phyloP scores from a whole-genome alignment of 2,113 vertebrate genomes.

The Electrona antarctica region DNA sequence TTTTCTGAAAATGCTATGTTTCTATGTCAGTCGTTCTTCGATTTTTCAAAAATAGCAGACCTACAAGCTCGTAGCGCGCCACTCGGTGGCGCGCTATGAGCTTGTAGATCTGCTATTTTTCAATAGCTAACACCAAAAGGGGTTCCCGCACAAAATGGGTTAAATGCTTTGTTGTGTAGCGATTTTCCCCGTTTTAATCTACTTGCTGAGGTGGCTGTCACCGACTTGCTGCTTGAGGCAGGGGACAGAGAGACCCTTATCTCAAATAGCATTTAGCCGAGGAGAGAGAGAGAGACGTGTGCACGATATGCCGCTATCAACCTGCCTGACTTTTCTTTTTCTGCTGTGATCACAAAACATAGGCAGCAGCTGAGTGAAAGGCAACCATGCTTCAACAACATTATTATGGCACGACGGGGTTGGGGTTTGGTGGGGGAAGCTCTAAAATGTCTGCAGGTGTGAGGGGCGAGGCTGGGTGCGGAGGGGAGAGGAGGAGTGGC shows the following conservation, averaged over 20 bases:
- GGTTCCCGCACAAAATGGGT: too few species aligned
- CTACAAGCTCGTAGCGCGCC: too few species aligned
- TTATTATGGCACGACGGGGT: slow-evolving; percentile 3
- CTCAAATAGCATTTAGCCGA: slow-evolving; percentile 40
- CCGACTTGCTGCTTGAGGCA: slow-evolving; percentile 7
- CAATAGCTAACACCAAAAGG: too few species aligned
- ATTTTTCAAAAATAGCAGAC: too few species aligned
- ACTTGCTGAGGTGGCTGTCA: slow-evolving; percentile 47
- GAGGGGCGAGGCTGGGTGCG: background rate
- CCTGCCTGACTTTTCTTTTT: background rate
- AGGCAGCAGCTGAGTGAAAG: background rate
- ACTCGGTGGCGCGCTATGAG: too few species aligned
- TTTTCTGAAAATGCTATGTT: too few species aligned
- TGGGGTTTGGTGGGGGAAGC: background rate
- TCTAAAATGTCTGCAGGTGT: background rate
- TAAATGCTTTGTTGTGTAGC: slow-evolving; percentile 46
- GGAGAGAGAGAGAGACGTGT: slow-evolving; percentile 2
- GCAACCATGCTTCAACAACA: background rate
- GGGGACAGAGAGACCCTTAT: slow-evolving; percentile 34
- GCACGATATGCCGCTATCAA: slow-evolving; percentile 12
- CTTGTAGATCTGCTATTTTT: too few species aligned
- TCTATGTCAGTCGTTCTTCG: too few species aligned
- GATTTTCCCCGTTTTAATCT: slow-evolving; percentile 13
- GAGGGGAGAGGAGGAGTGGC: background rate
- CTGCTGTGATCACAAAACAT: too few species aligned